Evolutionary conservation across 2,888 invertebrate genomes (phyloP).

Genomic region (Marronus borbonicus): DNA sequence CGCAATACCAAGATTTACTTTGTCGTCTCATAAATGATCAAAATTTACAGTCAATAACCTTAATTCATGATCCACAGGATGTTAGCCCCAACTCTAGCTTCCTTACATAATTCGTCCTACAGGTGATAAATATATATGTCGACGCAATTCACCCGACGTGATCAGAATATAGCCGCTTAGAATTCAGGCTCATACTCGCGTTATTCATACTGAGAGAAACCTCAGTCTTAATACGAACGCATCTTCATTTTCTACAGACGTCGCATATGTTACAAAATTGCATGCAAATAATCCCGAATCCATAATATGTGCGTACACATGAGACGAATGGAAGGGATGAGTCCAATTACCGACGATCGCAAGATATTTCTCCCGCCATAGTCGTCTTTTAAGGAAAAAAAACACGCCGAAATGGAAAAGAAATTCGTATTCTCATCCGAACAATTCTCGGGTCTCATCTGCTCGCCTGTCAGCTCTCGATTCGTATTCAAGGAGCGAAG

Average conservation of each 20-base stretch:
- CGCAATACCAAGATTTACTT: too few relatives aligned
- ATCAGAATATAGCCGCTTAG: not conserved
- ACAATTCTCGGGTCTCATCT: conserved; percentile 62
- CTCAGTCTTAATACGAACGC: not conserved
- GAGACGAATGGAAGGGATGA: conserved; percentile 15
- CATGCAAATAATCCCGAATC: not conserved
- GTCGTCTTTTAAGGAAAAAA: conserved; percentile 15
- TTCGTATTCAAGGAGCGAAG: conserved; percentile 64
- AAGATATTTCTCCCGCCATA: conserved; percentile 13
- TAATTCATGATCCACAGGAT: not conserved
- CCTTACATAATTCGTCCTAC: not conserved
- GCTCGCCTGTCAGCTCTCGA: conserved; percentile 61
- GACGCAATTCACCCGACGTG: not conserved
- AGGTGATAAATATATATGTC: not conserved
- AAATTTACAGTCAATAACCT: too few relatives aligned
- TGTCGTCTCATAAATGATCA: too few relatives aligned
- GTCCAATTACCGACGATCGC: conserved; percentile 42
- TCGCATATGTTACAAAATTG: not conserved
- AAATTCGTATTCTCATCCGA: conserved; percentile 60
- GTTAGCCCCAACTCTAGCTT: not conserved
- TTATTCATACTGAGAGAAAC: not conserved
- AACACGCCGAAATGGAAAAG: conserved; percentile 54
- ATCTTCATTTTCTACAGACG: not conserved
- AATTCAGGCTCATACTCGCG: not conserved
- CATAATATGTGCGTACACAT: conserved; percentile 13